These are phyloP conservation scores for Drosophila sturtevanti DNA, from an alignment of 1,140 invertebrate species.

Conservation along the genomic window DNA sequence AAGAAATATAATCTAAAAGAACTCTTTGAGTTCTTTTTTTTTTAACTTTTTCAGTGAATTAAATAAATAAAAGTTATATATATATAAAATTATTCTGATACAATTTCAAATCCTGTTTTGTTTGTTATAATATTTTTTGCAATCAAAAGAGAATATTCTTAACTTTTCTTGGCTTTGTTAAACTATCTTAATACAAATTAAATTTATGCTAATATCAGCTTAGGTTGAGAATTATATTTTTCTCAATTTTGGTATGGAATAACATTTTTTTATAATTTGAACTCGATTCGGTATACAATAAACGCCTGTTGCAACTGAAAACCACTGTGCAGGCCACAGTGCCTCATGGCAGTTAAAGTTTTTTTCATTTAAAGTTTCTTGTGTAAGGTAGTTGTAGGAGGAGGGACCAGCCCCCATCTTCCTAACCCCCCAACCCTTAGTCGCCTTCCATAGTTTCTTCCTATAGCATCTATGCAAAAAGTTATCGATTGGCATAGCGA, in stretches of 20 bases:
- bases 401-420: neutral
- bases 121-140: too few relatives aligned
- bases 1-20: too few relatives aligned
- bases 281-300: neutral
- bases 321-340: conserved; percentile 45
- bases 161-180: too few relatives aligned
- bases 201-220: neutral
- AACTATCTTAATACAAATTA: too few relatives aligned
- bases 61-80: too few relatives aligned
- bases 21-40: too few relatives aligned
- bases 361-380: conserved; percentile 78
- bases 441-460: neutral
- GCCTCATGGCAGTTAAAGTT: conserved; percentile 70
- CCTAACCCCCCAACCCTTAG: neutral
- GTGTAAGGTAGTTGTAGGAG: conserved; percentile 46
- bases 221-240: neutral
- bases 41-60: too few relatives aligned
- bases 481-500: conserved; percentile 71
- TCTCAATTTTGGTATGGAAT: neutral
- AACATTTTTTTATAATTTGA: neutral
- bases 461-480: conserved; percentile 58
- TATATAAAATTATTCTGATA: too few relatives aligned
- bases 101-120: too few relatives aligned
- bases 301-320: neutral
- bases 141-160: too few relatives aligned